These are phyloP conservation scores for Arenaria interpres DNA, from an alignment of 2,113 vertebrate genomes.

Conservation along the genomic window DNA sequence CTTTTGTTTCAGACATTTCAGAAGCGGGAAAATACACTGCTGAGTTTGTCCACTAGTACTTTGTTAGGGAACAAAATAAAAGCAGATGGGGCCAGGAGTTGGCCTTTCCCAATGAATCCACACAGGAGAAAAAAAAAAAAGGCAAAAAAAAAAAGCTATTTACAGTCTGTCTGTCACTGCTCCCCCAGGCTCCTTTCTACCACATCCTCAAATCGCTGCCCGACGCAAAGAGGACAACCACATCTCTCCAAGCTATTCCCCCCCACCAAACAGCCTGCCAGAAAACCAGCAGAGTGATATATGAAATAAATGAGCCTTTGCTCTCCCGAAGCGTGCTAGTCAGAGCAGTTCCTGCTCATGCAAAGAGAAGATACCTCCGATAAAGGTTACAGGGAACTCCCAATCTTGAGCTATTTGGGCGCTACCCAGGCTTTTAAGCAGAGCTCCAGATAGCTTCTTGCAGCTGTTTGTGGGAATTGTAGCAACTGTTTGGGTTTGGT, in stretches of 20 bases:
- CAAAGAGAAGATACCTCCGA: background rate
- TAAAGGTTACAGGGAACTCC: background rate
- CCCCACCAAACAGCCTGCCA: background rate
- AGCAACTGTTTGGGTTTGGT: background rate
- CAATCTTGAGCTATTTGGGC: background rate
- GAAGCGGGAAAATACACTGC: background rate
- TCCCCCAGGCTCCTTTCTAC: background rate
- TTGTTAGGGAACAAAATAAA: background rate
- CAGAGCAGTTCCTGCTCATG: background rate
- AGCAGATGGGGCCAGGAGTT: background rate
- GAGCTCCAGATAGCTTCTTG: background rate
- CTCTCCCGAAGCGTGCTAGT: background rate
- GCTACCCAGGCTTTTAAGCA: background rate
- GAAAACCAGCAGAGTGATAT: background rate
- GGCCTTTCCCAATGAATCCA: background rate
- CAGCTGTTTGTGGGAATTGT: background rate
- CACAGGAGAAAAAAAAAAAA: background rate
- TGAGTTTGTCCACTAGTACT: background rate
- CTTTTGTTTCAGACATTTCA: background rate
- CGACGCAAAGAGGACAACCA: background rate
- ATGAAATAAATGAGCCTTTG: background rate
- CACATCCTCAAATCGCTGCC: background rate
- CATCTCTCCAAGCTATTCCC: background rate
- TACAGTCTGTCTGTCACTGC: accelerated
- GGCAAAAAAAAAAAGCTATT: background rate